A percentile compares a stretch with the other conserved stretches of the same genome.
Evolutionary conservation across 2,797 vertebrate species (phyloP).

Genomic region (Carcharodon carcharias): DNA sequence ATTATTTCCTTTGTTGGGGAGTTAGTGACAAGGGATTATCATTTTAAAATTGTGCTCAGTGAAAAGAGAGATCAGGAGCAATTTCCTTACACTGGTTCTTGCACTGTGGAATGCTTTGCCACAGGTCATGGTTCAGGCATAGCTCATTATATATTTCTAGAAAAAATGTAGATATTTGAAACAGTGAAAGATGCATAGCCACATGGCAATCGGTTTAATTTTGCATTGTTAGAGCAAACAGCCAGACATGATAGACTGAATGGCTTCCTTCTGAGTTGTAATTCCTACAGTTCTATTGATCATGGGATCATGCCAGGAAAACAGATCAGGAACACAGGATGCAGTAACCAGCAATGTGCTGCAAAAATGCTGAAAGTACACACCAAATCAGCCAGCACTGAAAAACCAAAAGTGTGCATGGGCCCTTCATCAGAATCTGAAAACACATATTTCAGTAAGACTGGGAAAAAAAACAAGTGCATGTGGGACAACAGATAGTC

Average conservation of each 20-base stretch:
- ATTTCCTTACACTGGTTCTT: background rate
- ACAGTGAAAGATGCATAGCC: background rate
- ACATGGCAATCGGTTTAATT: background rate
- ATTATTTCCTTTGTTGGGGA: background rate
- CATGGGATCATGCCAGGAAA: background rate
- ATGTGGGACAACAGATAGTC: background rate
- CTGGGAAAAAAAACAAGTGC: too few species aligned
- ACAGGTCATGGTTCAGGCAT: background rate
- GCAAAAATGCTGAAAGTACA: background rate
- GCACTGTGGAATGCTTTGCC: background rate
- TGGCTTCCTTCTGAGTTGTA: background rate
- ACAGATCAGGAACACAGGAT: background rate
- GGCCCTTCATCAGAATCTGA: background rate
- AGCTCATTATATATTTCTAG: background rate
- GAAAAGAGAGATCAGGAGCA: background rate
- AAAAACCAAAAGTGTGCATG: background rate
- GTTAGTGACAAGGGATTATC: background rate
- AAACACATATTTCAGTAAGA: background rate
- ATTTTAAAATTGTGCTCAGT: background rate
- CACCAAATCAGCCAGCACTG: background rate
- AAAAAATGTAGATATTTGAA: background rate
- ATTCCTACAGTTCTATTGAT: background rate
- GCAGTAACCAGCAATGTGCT: background rate
- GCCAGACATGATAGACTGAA: background rate
- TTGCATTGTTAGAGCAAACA: background rate